A percentile compares a stretch with the other conserved stretches of the same genome.
phyloP scores from a whole-genome alignment of 2,113 vertebrate species.

The Seriola aureovittata region DNA sequence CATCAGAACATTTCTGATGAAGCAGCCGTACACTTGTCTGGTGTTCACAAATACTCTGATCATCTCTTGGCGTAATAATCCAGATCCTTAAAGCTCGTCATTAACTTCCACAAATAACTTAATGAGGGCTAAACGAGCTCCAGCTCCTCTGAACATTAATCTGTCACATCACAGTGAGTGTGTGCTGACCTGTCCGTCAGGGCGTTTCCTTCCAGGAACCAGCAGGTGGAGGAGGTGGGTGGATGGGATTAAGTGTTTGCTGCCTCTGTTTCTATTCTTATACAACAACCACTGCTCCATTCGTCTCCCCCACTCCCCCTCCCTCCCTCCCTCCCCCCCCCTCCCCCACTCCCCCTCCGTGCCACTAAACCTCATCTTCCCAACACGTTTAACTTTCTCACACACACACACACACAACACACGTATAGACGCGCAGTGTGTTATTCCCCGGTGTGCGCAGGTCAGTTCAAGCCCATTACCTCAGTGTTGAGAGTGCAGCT shows the following conservation, averaged over 20 bases:
- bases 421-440: too few relatives aligned
- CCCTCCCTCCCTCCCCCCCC: not conserved
- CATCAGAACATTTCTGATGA: too few relatives aligned
- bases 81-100: too few relatives aligned
- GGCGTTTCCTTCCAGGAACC: constrained; percentile 11
- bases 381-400: not conserved
- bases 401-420: too few relatives aligned
- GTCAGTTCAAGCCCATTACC: constrained; percentile 27
- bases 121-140: too few relatives aligned
- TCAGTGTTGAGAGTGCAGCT: not conserved
- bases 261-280: constrained; percentile 5
- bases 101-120: too few relatives aligned
- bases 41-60: too few relatives aligned
- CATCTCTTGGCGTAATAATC: too few relatives aligned
- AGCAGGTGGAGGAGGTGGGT: not conserved
- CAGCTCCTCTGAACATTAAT: too few relatives aligned
- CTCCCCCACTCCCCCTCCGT: not conserved
- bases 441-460: not conserved
- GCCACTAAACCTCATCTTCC: not conserved
- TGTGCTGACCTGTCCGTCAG: too few relatives aligned
- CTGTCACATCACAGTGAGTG: too few relatives aligned
- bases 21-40: too few relatives aligned
- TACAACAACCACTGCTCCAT: constrained; percentile 12
- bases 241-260: constrained; percentile 22
- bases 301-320: constrained; percentile 1